Conservation (phyloP, 2,797 vertebrate genomes). For the Brotula barbata region DNA sequence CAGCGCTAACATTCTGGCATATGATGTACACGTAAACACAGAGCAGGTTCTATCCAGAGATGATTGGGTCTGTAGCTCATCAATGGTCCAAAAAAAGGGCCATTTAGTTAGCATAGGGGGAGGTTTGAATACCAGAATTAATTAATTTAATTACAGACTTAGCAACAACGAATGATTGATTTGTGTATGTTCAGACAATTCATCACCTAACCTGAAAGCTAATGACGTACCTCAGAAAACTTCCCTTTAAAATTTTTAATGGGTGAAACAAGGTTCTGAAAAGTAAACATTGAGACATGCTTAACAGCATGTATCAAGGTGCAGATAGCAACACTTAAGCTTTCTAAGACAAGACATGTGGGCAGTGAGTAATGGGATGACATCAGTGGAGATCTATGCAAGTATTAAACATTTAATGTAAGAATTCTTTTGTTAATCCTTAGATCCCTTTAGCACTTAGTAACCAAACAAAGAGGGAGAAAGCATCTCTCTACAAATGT, state of each 20-base stretch:
- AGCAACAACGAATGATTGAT: conserved; percentile 16
- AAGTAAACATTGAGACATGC: conserved; percentile 12
- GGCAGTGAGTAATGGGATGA: conserved; percentile 61
- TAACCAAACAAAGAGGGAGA: conserved; percentile 5
- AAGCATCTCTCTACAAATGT: neutral
- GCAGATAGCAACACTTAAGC: conserved; percentile 19
- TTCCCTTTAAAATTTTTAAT: conserved; percentile 37
- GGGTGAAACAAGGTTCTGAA: conserved; percentile 15
- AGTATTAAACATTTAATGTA: conserved; percentile 38
- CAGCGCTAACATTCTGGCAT: conserved; percentile 42
- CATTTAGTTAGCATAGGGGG: conserved; percentile 49
- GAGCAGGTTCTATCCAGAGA: conserved; percentile 62
- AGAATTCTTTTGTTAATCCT: conserved; percentile 19
- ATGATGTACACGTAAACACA: conserved; percentile 21
- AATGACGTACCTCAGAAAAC: conserved; percentile 24
- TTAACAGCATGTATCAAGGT: conserved; percentile 17
- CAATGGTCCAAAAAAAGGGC: conserved; percentile 74
- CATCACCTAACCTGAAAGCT: conserved; percentile 1
- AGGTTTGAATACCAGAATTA: conserved; percentile 43
- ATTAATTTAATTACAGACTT: conserved; percentile 24
- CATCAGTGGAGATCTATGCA: conserved; percentile 55
- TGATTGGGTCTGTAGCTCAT: conserved; percentile 65
- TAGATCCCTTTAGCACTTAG: conserved; percentile 15
- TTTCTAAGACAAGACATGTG: conserved; percentile 54
- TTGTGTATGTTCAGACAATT: conserved; percentile 14